Conservation (phyloP, 2,888 invertebrate species). For the Eupithecia dodoneata region DNA sequence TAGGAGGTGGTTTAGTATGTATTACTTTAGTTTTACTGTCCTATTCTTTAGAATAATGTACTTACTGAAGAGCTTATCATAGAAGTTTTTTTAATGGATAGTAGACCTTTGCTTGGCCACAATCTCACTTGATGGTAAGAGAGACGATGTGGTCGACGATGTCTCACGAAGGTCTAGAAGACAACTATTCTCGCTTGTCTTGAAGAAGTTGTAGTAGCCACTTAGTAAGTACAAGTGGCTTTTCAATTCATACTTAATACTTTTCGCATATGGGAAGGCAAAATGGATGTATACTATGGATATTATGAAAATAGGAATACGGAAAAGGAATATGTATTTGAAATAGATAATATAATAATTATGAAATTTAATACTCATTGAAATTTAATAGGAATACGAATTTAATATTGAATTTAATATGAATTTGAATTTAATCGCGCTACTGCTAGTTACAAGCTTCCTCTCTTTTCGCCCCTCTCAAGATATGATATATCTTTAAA, state of each 20-base stretch:
- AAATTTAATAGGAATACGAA: too few species aligned
- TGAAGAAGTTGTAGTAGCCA: not conserved
- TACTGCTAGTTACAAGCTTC: not conserved
- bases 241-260: not conserved
- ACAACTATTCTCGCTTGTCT: not conserved
- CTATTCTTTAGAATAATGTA: not conserved
- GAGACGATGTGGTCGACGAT: not conserved
- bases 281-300: not conserved
- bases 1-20: not conserved
- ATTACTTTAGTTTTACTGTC: not conserved
- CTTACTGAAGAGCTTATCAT: not conserved
- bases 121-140: not conserved
- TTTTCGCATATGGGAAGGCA: not conserved
- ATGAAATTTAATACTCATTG: too few species aligned
- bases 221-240: not conserved
- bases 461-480: not conserved
- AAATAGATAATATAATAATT: too few species aligned
- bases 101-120: not conserved
- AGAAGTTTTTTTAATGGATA: not conserved
- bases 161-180: not conserved
- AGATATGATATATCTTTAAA: not conserved
- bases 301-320: not conserved
- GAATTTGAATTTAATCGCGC: too few species aligned
- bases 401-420: too few species aligned
- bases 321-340: too few species aligned